phyloP scores from a whole-genome alignment of 64 coral and sea anemone species.

The Montipora sp. region DNA sequence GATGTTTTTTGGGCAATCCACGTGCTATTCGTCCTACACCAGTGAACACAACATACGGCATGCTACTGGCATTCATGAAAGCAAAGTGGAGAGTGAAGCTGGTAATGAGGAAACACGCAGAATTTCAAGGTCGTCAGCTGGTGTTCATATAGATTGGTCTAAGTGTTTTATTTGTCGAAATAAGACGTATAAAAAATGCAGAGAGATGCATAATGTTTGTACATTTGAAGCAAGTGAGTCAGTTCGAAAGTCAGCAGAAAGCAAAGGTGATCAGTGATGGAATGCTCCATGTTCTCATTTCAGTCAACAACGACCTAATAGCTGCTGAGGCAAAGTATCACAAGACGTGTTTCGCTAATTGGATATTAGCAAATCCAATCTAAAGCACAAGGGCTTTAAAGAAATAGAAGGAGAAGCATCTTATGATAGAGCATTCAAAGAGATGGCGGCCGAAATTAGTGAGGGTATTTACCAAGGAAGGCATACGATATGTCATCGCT shows the following conservation, averaged over 20 bases:
- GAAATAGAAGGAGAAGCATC: background rate
- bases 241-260: background rate
- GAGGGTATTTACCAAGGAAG: slow-evolving; percentile 22
- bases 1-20: too few species aligned
- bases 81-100: too few species aligned
- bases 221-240: background rate
- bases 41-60: too few species aligned
- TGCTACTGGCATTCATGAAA: too few species aligned
- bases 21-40: too few species aligned
- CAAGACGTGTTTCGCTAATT: background rate
- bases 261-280: background rate
- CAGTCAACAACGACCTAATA: background rate
- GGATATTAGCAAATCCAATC: slow-evolving; percentile 26
- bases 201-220: background rate
- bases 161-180: background rate
- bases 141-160: background rate
- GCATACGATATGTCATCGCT: slow-evolving; percentile 65
- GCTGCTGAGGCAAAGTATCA: background rate
- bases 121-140: too few species aligned
- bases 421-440: slow-evolving; percentile 30
- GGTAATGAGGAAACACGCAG: too few species aligned
- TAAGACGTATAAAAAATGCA: background rate
- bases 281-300: background rate
- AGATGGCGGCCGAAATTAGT: slow-evolving; percentile 23
- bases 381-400: slow-evolving; percentile 39